A percentile compares a stretch with the other conserved stretches of the same genome.
Evolutionary conservation across 2,888 invertebrate species (phyloP).

Genomic region (Hypselothyrea guttata): DNA sequence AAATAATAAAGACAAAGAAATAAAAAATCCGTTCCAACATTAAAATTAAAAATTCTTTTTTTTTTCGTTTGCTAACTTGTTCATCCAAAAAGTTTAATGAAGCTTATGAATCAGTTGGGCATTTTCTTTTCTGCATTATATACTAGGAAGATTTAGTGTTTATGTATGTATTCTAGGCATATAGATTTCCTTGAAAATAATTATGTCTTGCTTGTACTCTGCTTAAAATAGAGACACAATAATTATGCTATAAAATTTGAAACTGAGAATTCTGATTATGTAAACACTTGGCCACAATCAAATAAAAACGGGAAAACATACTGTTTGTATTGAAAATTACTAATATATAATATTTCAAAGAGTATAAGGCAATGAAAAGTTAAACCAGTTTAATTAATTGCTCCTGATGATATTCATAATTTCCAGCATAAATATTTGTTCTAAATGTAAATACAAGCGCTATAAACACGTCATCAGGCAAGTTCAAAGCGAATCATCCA

Average conservation of each 20-base stretch:
- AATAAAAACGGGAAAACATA: neutral
- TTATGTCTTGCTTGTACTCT: neutral
- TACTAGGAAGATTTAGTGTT: neutral
- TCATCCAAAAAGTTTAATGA: too few relatives aligned
- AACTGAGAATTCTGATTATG: neutral
- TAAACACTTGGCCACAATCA: neutral
- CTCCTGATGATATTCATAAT: conserved; percentile 1
- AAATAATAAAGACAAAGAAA: conserved; percentile 5
- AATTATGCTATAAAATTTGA: conserved; percentile 3
- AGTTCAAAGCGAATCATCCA: too few relatives aligned
- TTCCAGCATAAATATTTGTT: conserved; percentile 10
- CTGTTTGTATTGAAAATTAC: too few relatives aligned
- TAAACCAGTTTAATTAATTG: neutral
- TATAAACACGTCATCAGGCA: neutral
- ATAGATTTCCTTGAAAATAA: conserved; percentile 22
- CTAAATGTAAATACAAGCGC: neutral
- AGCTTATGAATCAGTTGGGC: conserved; percentile 1
- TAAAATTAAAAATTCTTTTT: conserved; percentile 8
- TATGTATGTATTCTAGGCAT: conserved; percentile 1
- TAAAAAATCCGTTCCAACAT: conserved; percentile 7
- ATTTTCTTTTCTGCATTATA: conserved; percentile 11
- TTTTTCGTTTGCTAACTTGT: neutral
- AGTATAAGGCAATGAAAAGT: neutral
- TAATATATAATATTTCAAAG: conserved; percentile 1
- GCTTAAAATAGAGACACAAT: neutral